Conservation (phyloP, 2,113 vertebrate genomes). For the Tragelaphus scriptus region DNA sequence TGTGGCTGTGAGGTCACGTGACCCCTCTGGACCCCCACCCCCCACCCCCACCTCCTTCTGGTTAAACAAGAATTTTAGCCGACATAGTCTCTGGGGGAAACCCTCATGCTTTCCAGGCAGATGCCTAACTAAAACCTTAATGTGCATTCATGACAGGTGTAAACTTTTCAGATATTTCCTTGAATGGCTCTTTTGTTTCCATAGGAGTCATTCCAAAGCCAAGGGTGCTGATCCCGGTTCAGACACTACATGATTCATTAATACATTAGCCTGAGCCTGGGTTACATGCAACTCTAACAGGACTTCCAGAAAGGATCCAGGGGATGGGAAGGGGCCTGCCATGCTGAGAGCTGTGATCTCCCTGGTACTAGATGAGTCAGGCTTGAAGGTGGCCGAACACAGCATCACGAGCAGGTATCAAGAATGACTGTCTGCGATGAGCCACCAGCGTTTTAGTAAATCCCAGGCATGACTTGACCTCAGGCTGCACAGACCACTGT, state of each 20-base stretch:
- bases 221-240: rapidly evolving
- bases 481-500: neutral
- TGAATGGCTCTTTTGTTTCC: neutral
- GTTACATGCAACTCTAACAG: rapidly evolving
- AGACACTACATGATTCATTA: rapidly evolving
- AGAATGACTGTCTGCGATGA: rapidly evolving
- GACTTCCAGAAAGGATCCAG: neutral
- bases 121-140: neutral
- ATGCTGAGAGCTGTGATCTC: rapidly evolving
- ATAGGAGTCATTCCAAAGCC: too few species aligned
- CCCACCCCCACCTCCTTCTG: rapidly evolving
- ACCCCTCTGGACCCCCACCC: neutral
- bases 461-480: neutral
- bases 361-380: rapidly evolving
- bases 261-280: rapidly evolving
- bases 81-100: rapidly evolving
- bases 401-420: rapidly evolving
- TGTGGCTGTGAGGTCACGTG: rapidly evolving
- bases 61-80: too few species aligned
- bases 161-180: neutral
- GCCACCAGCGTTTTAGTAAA: rapidly evolving
- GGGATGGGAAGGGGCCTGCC: rapidly evolving
- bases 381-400: neutral
- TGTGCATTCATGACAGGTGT: rapidly evolving
- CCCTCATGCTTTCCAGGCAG: neutral